Conservation (phyloP, 2,797 vertebrate genomes). For the Hozukius guyotensis region DNA sequence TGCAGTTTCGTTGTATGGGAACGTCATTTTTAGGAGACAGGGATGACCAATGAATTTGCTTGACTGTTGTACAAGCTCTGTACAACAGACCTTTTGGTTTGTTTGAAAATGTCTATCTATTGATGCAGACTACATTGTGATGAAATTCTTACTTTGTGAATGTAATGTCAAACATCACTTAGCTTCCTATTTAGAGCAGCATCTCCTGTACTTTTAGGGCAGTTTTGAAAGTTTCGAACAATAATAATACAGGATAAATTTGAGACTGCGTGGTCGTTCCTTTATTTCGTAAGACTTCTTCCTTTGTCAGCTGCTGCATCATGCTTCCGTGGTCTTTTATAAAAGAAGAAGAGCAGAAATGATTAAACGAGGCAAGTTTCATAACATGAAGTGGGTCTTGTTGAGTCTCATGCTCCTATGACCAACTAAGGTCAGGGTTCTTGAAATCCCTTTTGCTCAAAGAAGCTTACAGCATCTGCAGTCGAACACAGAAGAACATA, state of each 20-base stretch:
- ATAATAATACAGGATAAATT: background rate
- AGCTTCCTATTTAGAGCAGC: background rate
- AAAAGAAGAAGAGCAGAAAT: background rate
- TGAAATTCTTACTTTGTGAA: background rate
- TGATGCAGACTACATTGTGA: background rate
- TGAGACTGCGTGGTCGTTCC: background rate
- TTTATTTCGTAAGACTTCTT: background rate
- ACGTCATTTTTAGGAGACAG: background rate
- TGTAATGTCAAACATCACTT: no score
- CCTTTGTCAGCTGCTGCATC: background rate
- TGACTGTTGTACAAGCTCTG: background rate
- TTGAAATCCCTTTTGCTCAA: background rate
- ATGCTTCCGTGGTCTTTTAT: background rate
- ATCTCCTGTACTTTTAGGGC: no score
- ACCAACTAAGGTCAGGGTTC: slow-evolving; percentile 2
- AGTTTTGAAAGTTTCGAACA: background rate
- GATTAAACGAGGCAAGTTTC: background rate
- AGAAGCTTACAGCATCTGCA: background rate
- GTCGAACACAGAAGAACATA: background rate
- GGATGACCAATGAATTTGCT: background rate
- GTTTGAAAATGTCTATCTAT: background rate
- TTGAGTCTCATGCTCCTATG: background rate
- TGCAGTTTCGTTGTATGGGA: no score
- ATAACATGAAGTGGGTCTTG: slow-evolving; percentile 7
- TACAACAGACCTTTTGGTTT: background rate